Base-by-base conservation (phyloP, 2,797 vertebrate species). In the Sebastes minor region DNA sequence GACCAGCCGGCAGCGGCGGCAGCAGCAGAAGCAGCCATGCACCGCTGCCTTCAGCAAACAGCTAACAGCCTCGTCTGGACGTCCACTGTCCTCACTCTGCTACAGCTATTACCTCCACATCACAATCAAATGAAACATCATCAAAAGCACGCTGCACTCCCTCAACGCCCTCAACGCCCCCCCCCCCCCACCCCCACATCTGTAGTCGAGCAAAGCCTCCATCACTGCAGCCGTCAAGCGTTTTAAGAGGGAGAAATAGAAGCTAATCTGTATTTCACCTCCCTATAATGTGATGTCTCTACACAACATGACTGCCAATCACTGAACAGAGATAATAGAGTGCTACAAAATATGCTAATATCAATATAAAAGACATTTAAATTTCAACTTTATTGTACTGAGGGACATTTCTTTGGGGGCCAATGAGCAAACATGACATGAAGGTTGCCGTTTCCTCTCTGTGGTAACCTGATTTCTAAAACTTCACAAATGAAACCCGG, bases 101-200 rank as follows among this genome's bases (percentile, higher is more conserved):
- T 35, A 23, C 74, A 68, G 75, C 38, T 12, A 74, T 81, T 83
- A 84, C 79, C 82, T 66, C 46, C 74, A 56, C 77, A 81, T 86
- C 77, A 76, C 55, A n/a, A 59, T 74, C 69, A 67, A 7, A 76
- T 71, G 22, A 82, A 71, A 83, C 85, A 84, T 69, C 35, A 81
- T 76, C 74, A 78, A 10, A 49, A 35, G 12, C 62, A 14, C 13
- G 1, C 12, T 35, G 71, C 30, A 18, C 33, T 56, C 38, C 42
- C 25, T 33, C 62, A 14, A 23, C 52, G 2, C 11, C 14, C 25
- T 33, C 62, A 14, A 23, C 52, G 2, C 11, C 14, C n/a, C 9
- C 6, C 25, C 42, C 23, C 25, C 30, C 0, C 32, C 9, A 3
- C 9, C 8, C 1, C 0, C 8, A 8, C 3, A 57, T 73, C 53